Evolutionary conservation across 2,797 vertebrate genomes (phyloP).

Genomic region (Sus cebifrons): DNA sequence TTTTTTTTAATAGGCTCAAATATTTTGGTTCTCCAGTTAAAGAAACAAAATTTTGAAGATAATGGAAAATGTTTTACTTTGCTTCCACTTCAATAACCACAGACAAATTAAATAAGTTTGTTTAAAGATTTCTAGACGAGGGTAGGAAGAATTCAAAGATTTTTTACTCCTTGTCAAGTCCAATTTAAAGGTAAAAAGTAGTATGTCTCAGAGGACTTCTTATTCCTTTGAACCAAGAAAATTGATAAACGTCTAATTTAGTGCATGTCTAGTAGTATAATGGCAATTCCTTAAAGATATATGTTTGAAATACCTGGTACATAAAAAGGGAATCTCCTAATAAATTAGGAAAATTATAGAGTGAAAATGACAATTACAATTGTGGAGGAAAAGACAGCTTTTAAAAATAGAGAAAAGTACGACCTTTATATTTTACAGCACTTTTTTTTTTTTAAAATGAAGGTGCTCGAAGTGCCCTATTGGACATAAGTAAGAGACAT

Average conservation of each 20-base stretch:
- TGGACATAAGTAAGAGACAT: not conserved
- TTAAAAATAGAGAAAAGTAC: not conserved
- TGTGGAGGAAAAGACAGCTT: not conserved
- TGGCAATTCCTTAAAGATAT: not conserved
- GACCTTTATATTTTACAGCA: not conserved
- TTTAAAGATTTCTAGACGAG: not conserved
- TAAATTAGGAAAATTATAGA: not conserved
- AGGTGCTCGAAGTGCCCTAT: not conserved
- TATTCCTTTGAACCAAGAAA: not conserved
- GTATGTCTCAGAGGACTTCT: not conserved
- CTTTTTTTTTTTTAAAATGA: not conserved
- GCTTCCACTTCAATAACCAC: not conserved
- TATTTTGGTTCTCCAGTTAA: not conserved
- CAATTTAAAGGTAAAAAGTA: not conserved
- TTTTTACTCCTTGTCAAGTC: not conserved
- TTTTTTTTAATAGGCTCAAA: constrained; percentile 1
- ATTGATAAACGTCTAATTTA: not conserved
- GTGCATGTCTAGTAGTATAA: not conserved
- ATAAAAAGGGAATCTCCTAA: not conserved
- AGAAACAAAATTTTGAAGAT: constrained; percentile 15
- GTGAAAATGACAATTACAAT: not conserved
- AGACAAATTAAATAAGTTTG: not conserved
- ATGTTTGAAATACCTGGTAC: not conserved
- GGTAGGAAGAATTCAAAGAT: not conserved
- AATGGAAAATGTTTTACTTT: not conserved